Conservation (phyloP, 2,113 vertebrate species). For the Eubucco bourcierii region DNA sequence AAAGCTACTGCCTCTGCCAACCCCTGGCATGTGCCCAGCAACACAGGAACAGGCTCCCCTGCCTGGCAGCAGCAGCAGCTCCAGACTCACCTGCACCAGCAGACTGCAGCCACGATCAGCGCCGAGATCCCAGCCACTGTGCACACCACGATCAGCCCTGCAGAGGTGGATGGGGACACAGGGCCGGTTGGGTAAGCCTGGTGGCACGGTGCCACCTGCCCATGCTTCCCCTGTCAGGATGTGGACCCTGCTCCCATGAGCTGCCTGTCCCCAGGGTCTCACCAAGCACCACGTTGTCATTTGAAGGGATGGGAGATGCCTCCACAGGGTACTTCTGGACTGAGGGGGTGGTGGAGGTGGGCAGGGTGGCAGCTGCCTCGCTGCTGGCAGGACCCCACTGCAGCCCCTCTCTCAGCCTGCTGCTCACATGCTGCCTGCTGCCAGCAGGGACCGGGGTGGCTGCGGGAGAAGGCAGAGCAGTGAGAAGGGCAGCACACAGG, state of each 20-base stretch:
- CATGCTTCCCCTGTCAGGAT: accelerated
- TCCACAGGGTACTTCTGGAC: conserved; percentile 73
- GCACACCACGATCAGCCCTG: conserved; percentile 85
- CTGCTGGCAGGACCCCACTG: background rate
- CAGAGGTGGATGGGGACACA: background rate
- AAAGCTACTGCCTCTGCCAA: background rate
- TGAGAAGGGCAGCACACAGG: accelerated
- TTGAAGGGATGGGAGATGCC: conserved; percentile 41
- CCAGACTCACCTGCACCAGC: conserved; percentile 86
- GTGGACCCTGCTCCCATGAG: background rate
- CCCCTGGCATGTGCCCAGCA: accelerated
- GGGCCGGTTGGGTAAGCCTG: background rate
- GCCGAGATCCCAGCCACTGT: conserved; percentile 76
- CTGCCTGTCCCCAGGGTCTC: background rate
- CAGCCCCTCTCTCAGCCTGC: background rate
- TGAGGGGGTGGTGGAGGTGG: background rate
- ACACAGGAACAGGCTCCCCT: background rate
- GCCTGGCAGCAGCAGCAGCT: accelerated
- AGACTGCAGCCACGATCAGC: conserved; percentile 78
- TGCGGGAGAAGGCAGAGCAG: background rate
- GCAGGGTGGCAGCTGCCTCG: background rate
- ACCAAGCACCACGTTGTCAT: conserved; percentile 79
- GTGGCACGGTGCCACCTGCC: background rate
- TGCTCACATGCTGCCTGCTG: background rate
- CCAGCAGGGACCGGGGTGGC: background rate